Conservation (phyloP, 1,140 invertebrate species). For the Bombus terrestris region DNA sequence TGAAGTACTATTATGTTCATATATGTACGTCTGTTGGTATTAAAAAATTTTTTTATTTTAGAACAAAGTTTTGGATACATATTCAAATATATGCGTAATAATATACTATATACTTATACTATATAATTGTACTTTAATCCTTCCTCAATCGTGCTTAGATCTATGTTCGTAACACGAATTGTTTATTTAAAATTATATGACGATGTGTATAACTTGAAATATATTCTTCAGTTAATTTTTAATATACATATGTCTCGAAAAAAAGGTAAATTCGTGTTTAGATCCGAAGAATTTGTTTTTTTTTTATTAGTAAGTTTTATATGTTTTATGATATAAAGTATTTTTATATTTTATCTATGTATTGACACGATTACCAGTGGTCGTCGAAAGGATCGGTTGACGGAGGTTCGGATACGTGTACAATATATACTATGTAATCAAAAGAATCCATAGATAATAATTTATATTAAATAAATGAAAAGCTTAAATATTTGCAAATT, state of each 20-base stretch:
- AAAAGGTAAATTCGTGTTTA: too few relatives aligned
- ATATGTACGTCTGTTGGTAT: not conserved
- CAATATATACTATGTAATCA: not conserved
- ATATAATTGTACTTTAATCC: not conserved
- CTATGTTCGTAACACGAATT: too few relatives aligned
- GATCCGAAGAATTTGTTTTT: too few relatives aligned
- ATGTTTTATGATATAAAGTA: too few relatives aligned
- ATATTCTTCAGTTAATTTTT: too few relatives aligned
- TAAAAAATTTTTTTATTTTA: not conserved
- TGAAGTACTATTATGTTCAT: not conserved
- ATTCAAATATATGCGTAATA: not conserved
- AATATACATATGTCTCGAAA: too few relatives aligned
- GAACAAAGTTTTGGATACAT: not conserved
- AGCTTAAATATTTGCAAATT: not conserved
- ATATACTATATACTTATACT: constrained; percentile 1
- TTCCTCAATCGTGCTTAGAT: not conserved
- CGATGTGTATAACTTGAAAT: too few relatives aligned
- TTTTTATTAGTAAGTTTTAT: too few relatives aligned
- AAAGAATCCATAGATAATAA: not conserved
- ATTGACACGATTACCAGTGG: too few relatives aligned
- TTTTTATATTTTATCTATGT: too few relatives aligned
- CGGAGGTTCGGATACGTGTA: not conserved
- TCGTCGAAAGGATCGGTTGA: not conserved
- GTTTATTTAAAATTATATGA: too few relatives aligned
- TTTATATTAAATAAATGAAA: not conserved